Conservation (phyloP, 2,888 invertebrate genomes). For the Bhutanitis thaidina region DNA sequence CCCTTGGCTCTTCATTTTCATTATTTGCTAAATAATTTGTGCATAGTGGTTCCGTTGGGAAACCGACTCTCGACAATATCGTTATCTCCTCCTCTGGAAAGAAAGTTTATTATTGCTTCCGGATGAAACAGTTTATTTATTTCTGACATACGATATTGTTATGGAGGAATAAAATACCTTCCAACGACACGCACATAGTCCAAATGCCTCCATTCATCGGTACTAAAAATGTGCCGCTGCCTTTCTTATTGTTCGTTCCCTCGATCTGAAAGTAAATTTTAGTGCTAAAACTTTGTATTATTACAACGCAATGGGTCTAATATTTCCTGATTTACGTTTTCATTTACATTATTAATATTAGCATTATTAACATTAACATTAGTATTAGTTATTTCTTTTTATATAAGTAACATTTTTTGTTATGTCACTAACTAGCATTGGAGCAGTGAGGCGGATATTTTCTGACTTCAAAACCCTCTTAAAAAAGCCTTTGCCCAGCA, state of each 20-base stretch:
- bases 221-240: conserved; percentile 84
- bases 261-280: conserved; percentile 52
- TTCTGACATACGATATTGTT: background rate
- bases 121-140: background rate
- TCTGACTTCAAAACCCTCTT: too few species aligned
- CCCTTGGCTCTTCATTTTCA: conserved; percentile 86
- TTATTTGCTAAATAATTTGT: conserved; percentile 89
- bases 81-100: conserved; percentile 85
- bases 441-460: too few species aligned
- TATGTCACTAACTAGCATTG: too few species aligned
- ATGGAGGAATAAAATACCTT: conserved; percentile 74
- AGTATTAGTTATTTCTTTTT: too few species aligned
- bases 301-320: background rate
- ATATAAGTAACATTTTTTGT: too few species aligned
- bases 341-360: too few species aligned
- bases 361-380: too few species aligned
- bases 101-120: conserved; percentile 7
- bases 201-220: conserved; percentile 95
- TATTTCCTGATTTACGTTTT: too few species aligned
- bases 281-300: background rate
- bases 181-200: conserved; percentile 91
- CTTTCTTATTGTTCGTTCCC: conserved; percentile 61
- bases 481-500: too few species aligned
- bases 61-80: conserved; percentile 82
- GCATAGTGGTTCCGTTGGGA: conserved; percentile 85